A percentile compares a stretch with the other conserved stretches of the same genome.
Evolutionary conservation across 2,113 vertebrate species (phyloP).

Genomic region (Mesitornis unicolor): DNA sequence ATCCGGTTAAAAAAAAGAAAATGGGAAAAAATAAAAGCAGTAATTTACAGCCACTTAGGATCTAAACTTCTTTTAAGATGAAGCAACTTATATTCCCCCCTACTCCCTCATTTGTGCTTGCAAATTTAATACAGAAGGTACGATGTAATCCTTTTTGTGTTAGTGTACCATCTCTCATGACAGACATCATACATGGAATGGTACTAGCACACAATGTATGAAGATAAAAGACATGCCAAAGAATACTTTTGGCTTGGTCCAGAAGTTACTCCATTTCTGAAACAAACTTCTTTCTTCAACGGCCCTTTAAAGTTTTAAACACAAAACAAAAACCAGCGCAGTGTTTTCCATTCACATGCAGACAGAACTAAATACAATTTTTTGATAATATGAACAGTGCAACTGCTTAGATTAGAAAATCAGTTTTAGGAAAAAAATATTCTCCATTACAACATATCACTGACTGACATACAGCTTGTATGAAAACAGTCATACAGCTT

Average conservation of each 20-base stretch:
- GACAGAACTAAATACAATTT: not conserved
- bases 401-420: not conserved
- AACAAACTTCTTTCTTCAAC: not conserved
- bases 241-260: not conserved
- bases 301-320: not conserved
- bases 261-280: not conserved
- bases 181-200: not conserved
- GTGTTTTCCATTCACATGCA: not conserved
- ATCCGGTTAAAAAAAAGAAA: not conserved
- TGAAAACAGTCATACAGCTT: too few relatives aligned
- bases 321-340: not conserved
- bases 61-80: not conserved
- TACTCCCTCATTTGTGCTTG: not conserved
- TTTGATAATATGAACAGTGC: not conserved
- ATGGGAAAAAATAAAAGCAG: accelerated
- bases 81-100: not conserved
- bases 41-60: not conserved
- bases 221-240: not conserved
- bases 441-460: not conserved
- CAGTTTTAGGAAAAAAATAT: not conserved
- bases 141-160: not conserved
- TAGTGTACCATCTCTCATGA: not conserved
- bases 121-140: not conserved
- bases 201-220: not conserved
- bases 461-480: too few relatives aligned